Conservation (phyloP, 2,797 vertebrate genomes). For the Myotis findleyi region DNA sequence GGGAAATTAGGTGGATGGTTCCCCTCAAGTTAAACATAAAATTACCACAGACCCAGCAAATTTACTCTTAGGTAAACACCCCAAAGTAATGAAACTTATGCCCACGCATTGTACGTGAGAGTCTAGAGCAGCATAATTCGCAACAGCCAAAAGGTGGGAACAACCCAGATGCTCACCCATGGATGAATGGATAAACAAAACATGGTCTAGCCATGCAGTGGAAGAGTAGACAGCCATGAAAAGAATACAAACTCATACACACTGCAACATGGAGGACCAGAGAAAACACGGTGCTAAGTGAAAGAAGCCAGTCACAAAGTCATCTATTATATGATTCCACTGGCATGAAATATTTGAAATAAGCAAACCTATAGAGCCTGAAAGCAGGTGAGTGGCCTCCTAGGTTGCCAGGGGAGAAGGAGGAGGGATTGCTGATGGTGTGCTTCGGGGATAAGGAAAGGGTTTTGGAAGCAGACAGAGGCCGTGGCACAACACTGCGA, state of each 20-base stretch:
- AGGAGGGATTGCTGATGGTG: too few relatives aligned
- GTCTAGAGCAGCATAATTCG: background rate
- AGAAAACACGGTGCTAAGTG: background rate
- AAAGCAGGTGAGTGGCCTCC: background rate
- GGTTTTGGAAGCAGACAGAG: background rate
- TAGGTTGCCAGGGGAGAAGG: too few relatives aligned
- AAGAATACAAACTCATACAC: background rate
- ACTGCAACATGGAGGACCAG: background rate
- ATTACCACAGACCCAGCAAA: background rate
- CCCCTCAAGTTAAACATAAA: background rate
- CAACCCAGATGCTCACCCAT: too few relatives aligned
- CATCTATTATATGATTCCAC: rapidly evolving
- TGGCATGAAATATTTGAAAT: background rate
- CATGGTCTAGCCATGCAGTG: background rate
- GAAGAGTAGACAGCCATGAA: background rate
- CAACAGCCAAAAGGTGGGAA: background rate
- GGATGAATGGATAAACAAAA: background rate
- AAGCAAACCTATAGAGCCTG: background rate
- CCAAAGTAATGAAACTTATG: background rate
- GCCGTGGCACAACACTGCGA: background rate
- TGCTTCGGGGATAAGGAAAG: background rate
- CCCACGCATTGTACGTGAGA: background rate
- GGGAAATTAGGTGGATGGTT: background rate
- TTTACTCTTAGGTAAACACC: background rate
- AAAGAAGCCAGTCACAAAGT: background rate